Evolutionary conservation across 2,113 vertebrate species (phyloP), one percentile per base, ranked within the genome.

Genomic region (Dicrurus megarhynchus): DNA sequence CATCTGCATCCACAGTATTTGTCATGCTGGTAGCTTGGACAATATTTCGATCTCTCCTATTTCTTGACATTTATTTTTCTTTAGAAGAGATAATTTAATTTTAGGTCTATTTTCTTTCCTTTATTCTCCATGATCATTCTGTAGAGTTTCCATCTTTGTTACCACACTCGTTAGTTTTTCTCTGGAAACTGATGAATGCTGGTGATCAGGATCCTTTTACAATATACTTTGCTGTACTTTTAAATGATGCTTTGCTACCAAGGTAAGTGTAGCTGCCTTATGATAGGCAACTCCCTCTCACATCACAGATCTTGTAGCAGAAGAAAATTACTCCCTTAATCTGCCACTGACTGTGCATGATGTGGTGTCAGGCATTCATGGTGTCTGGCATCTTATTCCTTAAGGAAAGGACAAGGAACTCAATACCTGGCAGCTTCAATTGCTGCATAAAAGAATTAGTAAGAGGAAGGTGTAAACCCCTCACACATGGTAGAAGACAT

Each of bases 351-450:
- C 14, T 65, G 41, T 57, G 8, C 9, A 21, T 49, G 44, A 41
- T n/a, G 12, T 20, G 24, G 7, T 52, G 47, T 3, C n/a, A 70
- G 13, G 21, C 1, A 0, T 79, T 68, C 46, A n/a, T 4, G 3
- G 7, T 33, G 39, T 60, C n/a, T 60, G 27, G 10, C 9, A 17
- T 57, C 11, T 49, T 64, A 30, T 35, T 88, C 27, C 55, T 50
- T 53, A 44, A 44, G 39, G 26, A 87, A 69, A 90, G 9, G 7
- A 42, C 16, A 27, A 89, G 55, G 23, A 82, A 23, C 15, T 79
- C 27, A 65, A 27, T 13, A 65, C 3, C 14, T 46, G 50, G 12
- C 19, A 57, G 33, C 20, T 88, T 56, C 20, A 56, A 22, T 83
- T 20, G 13, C 67, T 73, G 16, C 19, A 52, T 21, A 53, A 91